Evolutionary conservation across 2,113 vertebrate species (phyloP), one percentile per base, ranked within the genome.

Genomic region (Leucopsar rothschildi): DNA sequence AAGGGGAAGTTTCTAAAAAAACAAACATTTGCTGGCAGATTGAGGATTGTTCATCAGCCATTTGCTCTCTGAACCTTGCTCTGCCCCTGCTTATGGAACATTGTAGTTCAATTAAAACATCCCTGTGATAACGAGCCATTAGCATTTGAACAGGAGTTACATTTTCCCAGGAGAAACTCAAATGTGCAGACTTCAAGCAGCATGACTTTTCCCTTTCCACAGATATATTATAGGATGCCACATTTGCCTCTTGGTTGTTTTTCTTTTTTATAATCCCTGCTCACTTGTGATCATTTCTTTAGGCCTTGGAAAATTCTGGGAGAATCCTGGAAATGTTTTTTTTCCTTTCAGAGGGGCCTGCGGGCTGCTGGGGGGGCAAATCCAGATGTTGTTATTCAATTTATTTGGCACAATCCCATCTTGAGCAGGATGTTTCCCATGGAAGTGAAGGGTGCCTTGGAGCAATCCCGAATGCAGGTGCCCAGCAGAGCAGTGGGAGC

Each of bases 21-120:
- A 45, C 70, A 86, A 92, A 94, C 65, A 87, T 87, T 86, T 90
- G n/a, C 47, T 42, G 85, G 69, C 56, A 86, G 71, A 69, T 33
- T 92, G 89, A 83, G 92, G 75, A 68, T 60, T 5, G 3, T 39
- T 96, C 86, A 80, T 80, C 88, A 91, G 85, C 57, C 66, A 17
- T 76, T 97, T 95, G 69, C 76, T 90, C 90, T 31, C 75, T 93
- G 91, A 93, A 91, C 92, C 79, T 88, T 72, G 55, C 53, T 82
- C 87, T 91, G 75, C 82, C 71, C 66, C 56, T 77, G 71, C 68
- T 56, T 66, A 56, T 7, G 55, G 28, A 29, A 69, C 66, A 25
- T 2, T 91, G 64, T 14, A 76, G 79, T 73, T 81, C 77, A 95
- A 96, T 88, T 95, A 77, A 95, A 93, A 76, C 63, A 82, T 60